Percentiles rank a stretch among this genome's conserved stretches.
Evolutionary conservation across 2,797 vertebrate genomes (phyloP).

Genomic region (Psittacula derbiana): DNA sequence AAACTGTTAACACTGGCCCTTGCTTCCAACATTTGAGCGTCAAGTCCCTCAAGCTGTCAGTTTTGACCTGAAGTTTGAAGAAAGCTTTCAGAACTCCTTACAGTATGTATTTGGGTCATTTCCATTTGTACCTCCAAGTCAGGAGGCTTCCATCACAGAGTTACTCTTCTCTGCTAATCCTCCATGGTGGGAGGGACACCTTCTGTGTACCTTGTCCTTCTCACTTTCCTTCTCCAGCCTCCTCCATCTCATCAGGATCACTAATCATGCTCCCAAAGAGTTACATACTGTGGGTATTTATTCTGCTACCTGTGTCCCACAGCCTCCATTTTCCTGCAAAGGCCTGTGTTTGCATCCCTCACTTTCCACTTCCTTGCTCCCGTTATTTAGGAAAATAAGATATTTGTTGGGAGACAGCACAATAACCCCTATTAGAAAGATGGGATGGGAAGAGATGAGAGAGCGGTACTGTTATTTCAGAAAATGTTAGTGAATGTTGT

Average conservation of each 20-base stretch:
- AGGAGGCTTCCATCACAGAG: neutral
- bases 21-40: neutral
- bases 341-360: neutral
- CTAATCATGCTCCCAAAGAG: neutral
- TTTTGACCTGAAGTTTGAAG: neutral
- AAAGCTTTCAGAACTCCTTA: neutral
- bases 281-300: neutral
- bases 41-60: neutral
- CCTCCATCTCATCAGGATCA: neutral
- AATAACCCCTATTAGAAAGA: neutral
- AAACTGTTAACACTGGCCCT: neutral
- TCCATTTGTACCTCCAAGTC: neutral
- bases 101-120: neutral
- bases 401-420: neutral
- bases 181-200: neutral
- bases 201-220: neutral
- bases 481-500: neutral
- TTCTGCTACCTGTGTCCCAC: neutral
- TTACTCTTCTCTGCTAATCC: neutral
- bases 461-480: constrained; percentile 33
- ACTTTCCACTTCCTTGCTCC: neutral
- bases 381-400: neutral
- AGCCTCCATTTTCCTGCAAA: neutral
- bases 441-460: neutral
- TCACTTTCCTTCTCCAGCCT: neutral